Percentiles rank a stretch among this genome's conserved stretches.
Evolutionary conservation across 2,113 vertebrate species (phyloP).

Genomic region (Ancistrus triradiatus): DNA sequence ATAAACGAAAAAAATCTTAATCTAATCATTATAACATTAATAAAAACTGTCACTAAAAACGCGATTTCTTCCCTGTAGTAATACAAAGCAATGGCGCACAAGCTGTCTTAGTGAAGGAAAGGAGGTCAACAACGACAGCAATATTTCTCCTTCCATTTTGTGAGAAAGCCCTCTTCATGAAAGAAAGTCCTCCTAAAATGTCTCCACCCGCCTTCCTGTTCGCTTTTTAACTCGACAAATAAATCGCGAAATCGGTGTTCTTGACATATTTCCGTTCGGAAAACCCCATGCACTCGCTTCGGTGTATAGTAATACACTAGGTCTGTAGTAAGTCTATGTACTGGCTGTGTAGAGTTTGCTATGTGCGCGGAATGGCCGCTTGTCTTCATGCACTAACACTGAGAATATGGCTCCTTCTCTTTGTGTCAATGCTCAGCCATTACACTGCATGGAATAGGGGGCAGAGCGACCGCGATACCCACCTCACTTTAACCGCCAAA

Average conservation of each 20-base stretch:
- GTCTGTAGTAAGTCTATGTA: constrained; percentile 70
- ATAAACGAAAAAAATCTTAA: not conserved
- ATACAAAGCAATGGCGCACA: constrained; percentile 73
- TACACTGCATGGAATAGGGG: constrained; percentile 74
- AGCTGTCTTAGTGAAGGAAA: constrained; percentile 69
- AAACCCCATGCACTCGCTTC: constrained; percentile 69
- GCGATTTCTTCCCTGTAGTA: constrained; percentile 20
- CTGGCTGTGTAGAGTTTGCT: constrained; percentile 69
- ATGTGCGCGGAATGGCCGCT: constrained; percentile 89
- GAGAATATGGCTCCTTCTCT: constrained; percentile 94
- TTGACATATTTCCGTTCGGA: constrained; percentile 64
- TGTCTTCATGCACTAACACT: constrained; percentile 83
- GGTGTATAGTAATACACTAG: constrained; percentile 73
- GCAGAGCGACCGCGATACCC: constrained; percentile 66
- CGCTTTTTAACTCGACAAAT: constrained; percentile 64
- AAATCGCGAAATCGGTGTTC: constrained; percentile 54
- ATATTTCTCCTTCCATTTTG: constrained; percentile 89
- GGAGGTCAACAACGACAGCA: constrained; percentile 80
- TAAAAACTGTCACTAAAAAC: constrained; percentile 17
- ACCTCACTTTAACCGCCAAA: constrained; percentile 53
- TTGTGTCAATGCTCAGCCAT: constrained; percentile 84
- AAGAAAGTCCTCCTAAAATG: constrained; percentile 84
- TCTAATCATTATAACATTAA: not conserved
- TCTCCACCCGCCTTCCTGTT: constrained; percentile 67
- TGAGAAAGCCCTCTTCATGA: constrained; percentile 79